phyloP scores from a whole-genome alignment of 2,888 invertebrate genomes.

The Lasioglossum zephyrum region DNA sequence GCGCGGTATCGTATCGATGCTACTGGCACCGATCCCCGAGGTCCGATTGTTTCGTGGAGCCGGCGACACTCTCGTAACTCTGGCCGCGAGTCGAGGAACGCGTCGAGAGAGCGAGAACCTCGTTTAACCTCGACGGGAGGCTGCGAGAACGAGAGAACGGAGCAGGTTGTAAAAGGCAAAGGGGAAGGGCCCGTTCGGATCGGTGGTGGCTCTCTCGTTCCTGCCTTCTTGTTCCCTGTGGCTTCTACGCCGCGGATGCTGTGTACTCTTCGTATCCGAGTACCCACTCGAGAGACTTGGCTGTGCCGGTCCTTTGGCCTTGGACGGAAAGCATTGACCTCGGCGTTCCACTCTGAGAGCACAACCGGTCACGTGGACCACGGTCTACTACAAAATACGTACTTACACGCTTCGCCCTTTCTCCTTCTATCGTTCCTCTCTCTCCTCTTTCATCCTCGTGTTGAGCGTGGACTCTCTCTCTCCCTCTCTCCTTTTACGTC shows the following conservation, averaged over 20 bases:
- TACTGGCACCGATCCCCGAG: background rate
- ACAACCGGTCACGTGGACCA: slow-evolving; percentile 78
- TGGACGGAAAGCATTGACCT: slow-evolving; percentile 82
- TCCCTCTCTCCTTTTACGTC: slow-evolving; percentile 31
- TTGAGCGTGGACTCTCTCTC: background rate
- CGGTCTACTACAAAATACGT: slow-evolving; percentile 77
- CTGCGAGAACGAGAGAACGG: slow-evolving; percentile 54
- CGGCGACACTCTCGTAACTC: background rate
- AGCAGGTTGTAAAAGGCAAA: slow-evolving; percentile 69
- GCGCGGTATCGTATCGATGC: background rate
- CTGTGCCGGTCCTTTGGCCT: slow-evolving; percentile 79
- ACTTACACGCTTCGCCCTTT: slow-evolving; percentile 56
- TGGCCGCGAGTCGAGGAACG: background rate
- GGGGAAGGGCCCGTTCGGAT: slow-evolving; percentile 50
- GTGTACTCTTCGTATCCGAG: slow-evolving; percentile 72
- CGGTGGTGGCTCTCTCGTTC: slow-evolving; percentile 58
- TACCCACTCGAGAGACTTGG: slow-evolving; percentile 69
- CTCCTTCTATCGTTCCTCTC: slow-evolving; percentile 18
- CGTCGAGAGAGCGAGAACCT: slow-evolving; percentile 65
- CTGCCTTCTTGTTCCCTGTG: slow-evolving; percentile 45
- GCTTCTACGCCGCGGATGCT: slow-evolving; percentile 62
- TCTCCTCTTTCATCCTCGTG: slow-evolving; percentile 10
- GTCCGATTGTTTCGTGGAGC: background rate
- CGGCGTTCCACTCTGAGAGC: slow-evolving; percentile 79
- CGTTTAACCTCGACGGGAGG: slow-evolving; percentile 54